Base-by-base conservation (phyloP, 2,797 vertebrate genomes). In the Rallus crepitans region DNA sequence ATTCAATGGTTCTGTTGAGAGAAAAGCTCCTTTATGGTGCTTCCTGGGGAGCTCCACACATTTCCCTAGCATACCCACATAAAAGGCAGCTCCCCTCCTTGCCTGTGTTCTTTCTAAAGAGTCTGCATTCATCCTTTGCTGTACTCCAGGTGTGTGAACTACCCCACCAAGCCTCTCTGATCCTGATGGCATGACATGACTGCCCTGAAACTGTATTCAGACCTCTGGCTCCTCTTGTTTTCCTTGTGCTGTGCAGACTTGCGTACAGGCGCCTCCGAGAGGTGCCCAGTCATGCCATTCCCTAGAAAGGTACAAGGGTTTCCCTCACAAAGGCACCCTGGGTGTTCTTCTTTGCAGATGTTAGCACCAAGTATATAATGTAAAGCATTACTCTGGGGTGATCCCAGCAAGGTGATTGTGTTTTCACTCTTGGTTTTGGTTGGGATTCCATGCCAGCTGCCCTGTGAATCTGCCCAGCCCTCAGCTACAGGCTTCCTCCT, bases 1-100 rank as follows among this genome's bases (percentile, higher is more conserved):
- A 95, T 91, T 84, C 80, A 48, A 27, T 64, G 33, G 20, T 31
- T 95, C 87, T 92, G 16, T 79, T 94, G 71, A 66, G 68, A 82
- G 76, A 53, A 83, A 28, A 14, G 45, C 28, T 27, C 60, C 52
- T 45, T 69, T 19, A 48, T 45, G 45, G 25, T 90, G 65, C 15
- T 72, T 21, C 42, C 28, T 35, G 53, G 19, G 45, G 35, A 80
- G 42, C 59, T 79, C 27, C 59, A 13, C 3, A 15, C 9, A 4
- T 64, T 71, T 63, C 59, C 42, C 42, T 64, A 50, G 35, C 42
- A 31, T 9, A 25, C 50, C 35, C 66, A 35, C 17, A 19, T 15
- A 35, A 31, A 27, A 42, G 21, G 28, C 57, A 77, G 31, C 56
- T 61, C 37, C 37, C 19, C 20, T 30, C 47, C 55, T 75, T 39